Base-by-base conservation (phyloP, 1,140 invertebrate species). In the Geopemphigus sp. region DNA sequence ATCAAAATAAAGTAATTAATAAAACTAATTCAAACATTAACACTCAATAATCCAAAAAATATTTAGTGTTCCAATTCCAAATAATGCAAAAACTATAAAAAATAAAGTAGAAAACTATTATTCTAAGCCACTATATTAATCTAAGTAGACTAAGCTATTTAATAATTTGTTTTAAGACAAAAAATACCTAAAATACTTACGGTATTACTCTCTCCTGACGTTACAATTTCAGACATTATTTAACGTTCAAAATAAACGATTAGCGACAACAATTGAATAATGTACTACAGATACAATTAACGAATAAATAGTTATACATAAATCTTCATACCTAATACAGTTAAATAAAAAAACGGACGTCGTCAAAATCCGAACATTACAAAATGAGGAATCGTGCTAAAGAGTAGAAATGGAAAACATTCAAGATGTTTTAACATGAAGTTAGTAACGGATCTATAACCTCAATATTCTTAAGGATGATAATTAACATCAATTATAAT, bases 171-270 rank as follows among this genome's bases (percentile, higher is more conserved):
- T 59, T 63, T 32, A 32, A 19, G 19, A 63, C 26, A 17, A 63
- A 17, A 29, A 50, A 63, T 32, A 26, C 32, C 15, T 32, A 10
- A 32, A 63, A 14, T 39, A 78, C 74, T 78, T 61, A 78, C 74
- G 19, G 15, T 1, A 63, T 47, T 78, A 78, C 17, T 61, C 2
- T 12, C 73, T 14, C 14, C 74, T 26, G 57, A 12, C 10, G 57
- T 47, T 61, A n/a, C 17, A 78, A 63, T 61, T 59, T 61, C 32
- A 61, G 74, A 78, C 74, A 78, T 78, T 26, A 12, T 54, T 54
- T 29, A 19, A 54, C 24, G 14, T 29, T 72, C 53, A 54, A 70
- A 53, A 70, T 50, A 72, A 54, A 11, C 26, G 24, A 72, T 10
- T 70, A 54, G 47, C 5, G 53, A 19, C 26, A 54, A 24, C 12